phyloP scores from a whole-genome alignment of 92 coral and sea anemone genomes.

The Epizoanthus illoricatus region DNA sequence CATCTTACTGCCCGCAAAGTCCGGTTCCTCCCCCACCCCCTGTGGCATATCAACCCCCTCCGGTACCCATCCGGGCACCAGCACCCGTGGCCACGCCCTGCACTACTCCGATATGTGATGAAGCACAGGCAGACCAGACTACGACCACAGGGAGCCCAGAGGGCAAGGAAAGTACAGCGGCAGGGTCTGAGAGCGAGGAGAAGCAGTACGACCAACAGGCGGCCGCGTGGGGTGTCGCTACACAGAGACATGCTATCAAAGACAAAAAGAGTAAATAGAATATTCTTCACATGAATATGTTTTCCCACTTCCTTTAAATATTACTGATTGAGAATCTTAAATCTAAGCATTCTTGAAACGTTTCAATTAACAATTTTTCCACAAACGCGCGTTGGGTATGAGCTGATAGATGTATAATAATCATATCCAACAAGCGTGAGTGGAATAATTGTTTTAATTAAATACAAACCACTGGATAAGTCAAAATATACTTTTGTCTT shows the following conservation, averaged over 20 bases:
- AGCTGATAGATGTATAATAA: too few species aligned
- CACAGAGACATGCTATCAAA: conserved; percentile 33
- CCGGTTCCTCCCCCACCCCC: conserved; percentile 26
- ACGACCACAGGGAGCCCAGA: not conserved
- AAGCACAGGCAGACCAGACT: conserved; percentile 14
- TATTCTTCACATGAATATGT: not conserved
- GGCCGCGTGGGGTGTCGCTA: not conserved
- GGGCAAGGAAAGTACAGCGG: not conserved
- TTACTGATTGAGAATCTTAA: not conserved
- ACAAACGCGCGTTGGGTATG: too few species aligned
- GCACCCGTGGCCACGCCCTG: not conserved
- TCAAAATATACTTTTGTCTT: too few species aligned
- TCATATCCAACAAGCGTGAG: too few species aligned
- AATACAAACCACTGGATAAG: too few species aligned
- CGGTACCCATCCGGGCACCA: not conserved
- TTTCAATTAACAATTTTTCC: too few species aligned
- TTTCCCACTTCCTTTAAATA: too few species aligned
- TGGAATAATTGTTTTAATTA: too few species aligned
- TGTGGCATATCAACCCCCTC: not conserved
- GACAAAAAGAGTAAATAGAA: not conserved
- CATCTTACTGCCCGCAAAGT: conserved; percentile 24
- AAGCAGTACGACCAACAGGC: conserved; percentile 19
- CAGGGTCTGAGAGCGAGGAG: not conserved
- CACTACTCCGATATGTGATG: conserved; percentile 25
- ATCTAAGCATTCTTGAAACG: too few species aligned